These are phyloP conservation scores for Anomalospiza imberbis DNA, from an alignment of 2,797 vertebrate species.

Conservation along the genomic window DNA sequence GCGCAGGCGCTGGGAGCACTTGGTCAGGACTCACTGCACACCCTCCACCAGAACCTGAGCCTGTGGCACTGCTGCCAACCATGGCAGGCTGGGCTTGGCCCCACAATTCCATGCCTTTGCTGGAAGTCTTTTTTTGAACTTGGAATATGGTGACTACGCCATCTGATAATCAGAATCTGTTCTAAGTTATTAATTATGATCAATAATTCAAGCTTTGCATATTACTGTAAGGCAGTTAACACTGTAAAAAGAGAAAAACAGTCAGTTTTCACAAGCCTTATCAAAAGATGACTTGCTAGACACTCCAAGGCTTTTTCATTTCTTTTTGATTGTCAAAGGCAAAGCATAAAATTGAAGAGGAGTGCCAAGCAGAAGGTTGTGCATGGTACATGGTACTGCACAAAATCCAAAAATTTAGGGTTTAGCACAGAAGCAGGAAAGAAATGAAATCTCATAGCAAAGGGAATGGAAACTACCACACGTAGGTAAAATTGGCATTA, in stretches of 20 bases:
- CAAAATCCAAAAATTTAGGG: background rate
- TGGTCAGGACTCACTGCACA: background rate
- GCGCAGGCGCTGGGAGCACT: background rate
- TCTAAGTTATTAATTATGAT: background rate
- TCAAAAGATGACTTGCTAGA: background rate
- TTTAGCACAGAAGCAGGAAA: background rate
- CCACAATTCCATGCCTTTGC: background rate
- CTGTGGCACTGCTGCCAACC: background rate
- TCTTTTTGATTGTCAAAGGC: background rate
- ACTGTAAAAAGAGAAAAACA: background rate
- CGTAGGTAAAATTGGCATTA: background rate
- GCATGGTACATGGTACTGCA: background rate
- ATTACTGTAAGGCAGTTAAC: background rate
- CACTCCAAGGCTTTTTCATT: background rate
- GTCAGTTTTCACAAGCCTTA: background rate
- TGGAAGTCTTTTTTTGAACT: background rate
- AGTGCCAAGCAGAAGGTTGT: background rate
- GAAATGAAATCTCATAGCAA: background rate
- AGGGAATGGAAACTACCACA: background rate
- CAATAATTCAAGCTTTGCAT: background rate
- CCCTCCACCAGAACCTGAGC: background rate
- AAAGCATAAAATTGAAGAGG: background rate
- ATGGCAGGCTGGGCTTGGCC: background rate
- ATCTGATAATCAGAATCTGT: background rate
- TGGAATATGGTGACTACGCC: background rate